Evolutionary conservation across 2,888 invertebrate genomes (phyloP), one percentile per base, ranked within the genome.

Genomic region (Ischnus inquisitorius): DNA sequence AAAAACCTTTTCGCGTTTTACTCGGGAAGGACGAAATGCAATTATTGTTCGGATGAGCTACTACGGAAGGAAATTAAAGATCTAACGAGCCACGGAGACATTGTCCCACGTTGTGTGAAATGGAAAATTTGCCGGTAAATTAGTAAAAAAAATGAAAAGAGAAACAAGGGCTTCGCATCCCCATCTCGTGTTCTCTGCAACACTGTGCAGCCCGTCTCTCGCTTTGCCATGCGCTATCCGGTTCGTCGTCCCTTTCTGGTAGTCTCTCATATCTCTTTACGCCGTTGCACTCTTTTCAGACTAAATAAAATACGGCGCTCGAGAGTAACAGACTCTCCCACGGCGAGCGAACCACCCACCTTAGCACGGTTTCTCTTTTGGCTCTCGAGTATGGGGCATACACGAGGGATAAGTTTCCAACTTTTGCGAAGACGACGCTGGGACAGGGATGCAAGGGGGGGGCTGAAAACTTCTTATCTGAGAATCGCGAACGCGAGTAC

Each of bases 291-390:
- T 85, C 62, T 79, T 85, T 77, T 51, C 60, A 64, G 74, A 87
- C 88, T 88, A 89, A 91, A 90, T 90, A 90, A 91, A 90, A 90
- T 90, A 90, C 89, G 87, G 34, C 41, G 22, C 64, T 34, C 16
- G 60, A 71, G 87, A 90, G 89, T 88, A 87, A 87, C 80, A 82
- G 85, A 85, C 84, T 88, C 85, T 83, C 65, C 54, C 72, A 41
- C 43, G 16, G 57, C 57, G 19, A 57, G 60, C 57, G 16, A 60
- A 48, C 71, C 41, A 69, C 19, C 69, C 39, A 51, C 51, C 69
- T 48, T 62, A 51, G 19, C 54, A 19, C 25, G 71, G 34, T 10
- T 25, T 28, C 8, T 6, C 48, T 39, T 57, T 67, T 79, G 74
- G 65, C 84, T 79, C 67, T 48, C 77, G 82, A 85, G 84, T 76